A percentile compares a stretch with the other conserved stretches of the same genome.
These are phyloP conservation scores for Bambusicola thoracicus DNA, from an alignment of 2,113 vertebrate genomes.

Conservation along the genomic window DNA sequence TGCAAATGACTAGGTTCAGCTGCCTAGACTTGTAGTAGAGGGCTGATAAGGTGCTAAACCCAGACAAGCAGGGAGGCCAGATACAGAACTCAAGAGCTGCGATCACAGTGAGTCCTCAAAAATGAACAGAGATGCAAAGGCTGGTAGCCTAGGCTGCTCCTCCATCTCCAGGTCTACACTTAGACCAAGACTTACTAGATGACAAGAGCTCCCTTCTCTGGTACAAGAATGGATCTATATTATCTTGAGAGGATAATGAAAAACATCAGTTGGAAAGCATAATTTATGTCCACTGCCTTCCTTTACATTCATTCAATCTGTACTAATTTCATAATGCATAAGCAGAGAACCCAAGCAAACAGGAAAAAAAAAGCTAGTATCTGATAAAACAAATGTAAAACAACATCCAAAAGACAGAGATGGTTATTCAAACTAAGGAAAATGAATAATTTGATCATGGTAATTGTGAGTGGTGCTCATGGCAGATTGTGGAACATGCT, in stretches of 20 bases:
- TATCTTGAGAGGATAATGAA: not conserved
- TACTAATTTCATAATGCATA: not conserved
- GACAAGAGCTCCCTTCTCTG: not conserved
- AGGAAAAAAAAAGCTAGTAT: not conserved
- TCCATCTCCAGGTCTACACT: not conserved
- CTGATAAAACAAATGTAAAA: not conserved
- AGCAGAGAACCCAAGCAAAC: not conserved
- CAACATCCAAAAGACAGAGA: not conserved
- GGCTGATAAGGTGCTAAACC: not conserved
- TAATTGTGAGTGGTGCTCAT: not conserved
- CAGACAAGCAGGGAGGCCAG: not conserved
- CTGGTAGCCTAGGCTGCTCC: not conserved
- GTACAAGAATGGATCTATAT: not conserved
- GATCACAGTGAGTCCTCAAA: not conserved
- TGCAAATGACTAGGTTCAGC: not conserved
- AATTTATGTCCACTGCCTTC: not conserved
- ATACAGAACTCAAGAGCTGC: not conserved
- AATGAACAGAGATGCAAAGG: not conserved
- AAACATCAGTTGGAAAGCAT: not conserved
- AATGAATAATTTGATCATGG: not conserved
- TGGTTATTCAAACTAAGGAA: not conserved
- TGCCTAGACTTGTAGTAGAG: not conserved
- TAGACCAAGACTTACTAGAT: not conserved
- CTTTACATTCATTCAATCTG: not conserved
- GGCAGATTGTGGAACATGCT: fast-evolving